Percentiles rank a stretch among this genome's conserved stretches.
Evolutionary conservation across 2,888 invertebrate genomes (phyloP).

Genomic region (Drosophila limbata): DNA sequence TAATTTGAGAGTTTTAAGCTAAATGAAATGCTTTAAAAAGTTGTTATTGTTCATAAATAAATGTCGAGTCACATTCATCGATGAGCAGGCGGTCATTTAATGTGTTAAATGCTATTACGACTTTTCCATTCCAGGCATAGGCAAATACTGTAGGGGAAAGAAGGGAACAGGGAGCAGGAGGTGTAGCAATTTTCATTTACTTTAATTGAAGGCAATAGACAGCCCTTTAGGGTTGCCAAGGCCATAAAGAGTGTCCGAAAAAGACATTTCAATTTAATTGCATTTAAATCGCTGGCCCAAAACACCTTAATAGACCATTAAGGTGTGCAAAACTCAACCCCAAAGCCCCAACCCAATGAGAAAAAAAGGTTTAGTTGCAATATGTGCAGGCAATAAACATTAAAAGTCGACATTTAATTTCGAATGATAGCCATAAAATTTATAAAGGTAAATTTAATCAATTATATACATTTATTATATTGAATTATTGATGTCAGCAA

Average conservation of each 20-base stretch:
- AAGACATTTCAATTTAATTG: conserved; percentile 69
- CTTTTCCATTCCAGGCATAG: conserved; percentile 7
- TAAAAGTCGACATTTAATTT: conserved; percentile 51
- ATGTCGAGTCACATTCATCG: conserved; percentile 60
- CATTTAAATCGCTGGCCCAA: conserved; percentile 67
- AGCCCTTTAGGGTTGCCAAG: conserved; percentile 29
- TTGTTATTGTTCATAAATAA: conserved; percentile 71
- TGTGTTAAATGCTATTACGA: conserved; percentile 63
- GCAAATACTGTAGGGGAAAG: background rate
- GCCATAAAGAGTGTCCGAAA: conserved; percentile 52
- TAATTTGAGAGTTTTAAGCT: conserved; percentile 54
- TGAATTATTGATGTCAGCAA: conserved; percentile 39
- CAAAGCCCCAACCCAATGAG: background rate
- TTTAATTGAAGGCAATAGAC: conserved; percentile 63
- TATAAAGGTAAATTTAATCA: conserved; percentile 61
- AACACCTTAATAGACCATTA: conserved; percentile 76
- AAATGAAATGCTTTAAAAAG: conserved; percentile 70
- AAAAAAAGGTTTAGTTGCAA: conserved; percentile 55
- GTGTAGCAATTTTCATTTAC: conserved; percentile 66
- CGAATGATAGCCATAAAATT: conserved; percentile 55
- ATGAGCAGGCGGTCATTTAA: conserved; percentile 51
- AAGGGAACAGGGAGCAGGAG: no score
- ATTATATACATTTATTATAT: conserved; percentile 43
- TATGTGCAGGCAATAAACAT: conserved; percentile 70
- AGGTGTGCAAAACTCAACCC: conserved; percentile 26